phyloP scores from a whole-genome alignment of 2,113 vertebrate species.

The Melanerpes formicivorus region DNA sequence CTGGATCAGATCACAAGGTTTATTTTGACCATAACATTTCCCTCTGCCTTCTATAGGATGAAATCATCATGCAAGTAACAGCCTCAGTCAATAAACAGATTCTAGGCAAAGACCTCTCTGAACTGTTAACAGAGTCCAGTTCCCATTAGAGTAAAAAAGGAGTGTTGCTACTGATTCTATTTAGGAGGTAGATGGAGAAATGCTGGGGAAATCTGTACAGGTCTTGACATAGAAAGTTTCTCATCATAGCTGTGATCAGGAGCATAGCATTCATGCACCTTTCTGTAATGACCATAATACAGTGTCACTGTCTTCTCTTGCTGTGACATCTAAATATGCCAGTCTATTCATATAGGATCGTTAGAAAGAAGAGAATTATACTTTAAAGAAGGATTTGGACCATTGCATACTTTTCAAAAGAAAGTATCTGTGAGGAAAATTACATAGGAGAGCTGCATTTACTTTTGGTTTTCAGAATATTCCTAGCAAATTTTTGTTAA shows the following conservation, averaged over 20 bases:
- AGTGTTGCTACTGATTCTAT: background rate
- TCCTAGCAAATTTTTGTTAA: slow-evolving; percentile 6
- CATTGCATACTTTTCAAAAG: background rate
- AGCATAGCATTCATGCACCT: background rate
- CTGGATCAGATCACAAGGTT: background rate
- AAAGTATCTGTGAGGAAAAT: background rate
- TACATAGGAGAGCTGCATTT: background rate
- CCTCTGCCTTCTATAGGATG: background rate
- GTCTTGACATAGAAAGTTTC: background rate
- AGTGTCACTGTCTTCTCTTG: background rate
- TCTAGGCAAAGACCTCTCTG: slow-evolving; percentile 14
- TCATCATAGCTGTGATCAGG: background rate
- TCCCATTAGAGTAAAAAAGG: background rate
- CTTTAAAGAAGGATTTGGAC: background rate
- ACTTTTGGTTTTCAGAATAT: slow-evolving; percentile 5
- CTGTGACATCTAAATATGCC: background rate
- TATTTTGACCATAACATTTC: background rate
- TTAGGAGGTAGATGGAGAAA: background rate
- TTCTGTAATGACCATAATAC: background rate
- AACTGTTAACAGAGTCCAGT: background rate
- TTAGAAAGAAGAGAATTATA: background rate
- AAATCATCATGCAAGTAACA: background rate
- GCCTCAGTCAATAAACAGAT: background rate
- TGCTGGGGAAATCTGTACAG: background rate
- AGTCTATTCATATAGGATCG: background rate